Conservation (phyloP, 2,888 invertebrate species). For the Agrochola lota region DNA sequence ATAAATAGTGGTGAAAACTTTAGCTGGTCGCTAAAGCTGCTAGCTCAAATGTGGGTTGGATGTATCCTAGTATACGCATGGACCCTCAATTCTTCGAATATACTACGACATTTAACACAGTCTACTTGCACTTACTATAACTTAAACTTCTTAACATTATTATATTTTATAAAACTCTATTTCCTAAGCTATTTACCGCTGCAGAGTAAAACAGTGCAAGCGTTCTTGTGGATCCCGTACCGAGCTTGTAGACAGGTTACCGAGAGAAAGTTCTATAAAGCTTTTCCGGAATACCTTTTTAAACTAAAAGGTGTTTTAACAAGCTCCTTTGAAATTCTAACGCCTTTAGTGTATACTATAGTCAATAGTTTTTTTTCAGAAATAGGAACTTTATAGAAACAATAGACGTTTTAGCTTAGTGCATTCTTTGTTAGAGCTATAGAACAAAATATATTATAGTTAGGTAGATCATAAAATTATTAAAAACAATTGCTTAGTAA, state of each 20-base stretch:
- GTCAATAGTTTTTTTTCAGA: background rate
- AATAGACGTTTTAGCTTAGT: background rate
- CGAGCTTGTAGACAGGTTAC: conserved; percentile 4
- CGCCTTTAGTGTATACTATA: background rate
- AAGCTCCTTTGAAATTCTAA: conserved; percentile 27
- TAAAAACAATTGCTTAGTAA: too few species aligned
- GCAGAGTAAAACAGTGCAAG: conserved; percentile 18
- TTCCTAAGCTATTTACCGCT: conserved; percentile 26
- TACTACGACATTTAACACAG: background rate
- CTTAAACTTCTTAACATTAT: background rate
- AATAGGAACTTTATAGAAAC: background rate
- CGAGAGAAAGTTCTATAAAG: conserved; percentile 17
- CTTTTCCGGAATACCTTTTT: conserved; percentile 1
- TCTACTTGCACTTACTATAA: conserved; percentile 3
- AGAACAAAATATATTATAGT: background rate
- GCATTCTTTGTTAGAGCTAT: background rate
- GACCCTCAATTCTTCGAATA: background rate
- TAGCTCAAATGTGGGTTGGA: background rate
- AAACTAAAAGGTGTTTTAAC: conserved; percentile 10
- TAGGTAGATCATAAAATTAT: too few species aligned
- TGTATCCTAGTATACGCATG: background rate
- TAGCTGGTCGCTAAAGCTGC: background rate
- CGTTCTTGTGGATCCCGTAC: conserved; percentile 5
- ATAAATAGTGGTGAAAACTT: background rate
- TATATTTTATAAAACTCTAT: background rate